Conservation (phyloP, 2,888 invertebrate species). For the Herminia tarsipennalis region DNA sequence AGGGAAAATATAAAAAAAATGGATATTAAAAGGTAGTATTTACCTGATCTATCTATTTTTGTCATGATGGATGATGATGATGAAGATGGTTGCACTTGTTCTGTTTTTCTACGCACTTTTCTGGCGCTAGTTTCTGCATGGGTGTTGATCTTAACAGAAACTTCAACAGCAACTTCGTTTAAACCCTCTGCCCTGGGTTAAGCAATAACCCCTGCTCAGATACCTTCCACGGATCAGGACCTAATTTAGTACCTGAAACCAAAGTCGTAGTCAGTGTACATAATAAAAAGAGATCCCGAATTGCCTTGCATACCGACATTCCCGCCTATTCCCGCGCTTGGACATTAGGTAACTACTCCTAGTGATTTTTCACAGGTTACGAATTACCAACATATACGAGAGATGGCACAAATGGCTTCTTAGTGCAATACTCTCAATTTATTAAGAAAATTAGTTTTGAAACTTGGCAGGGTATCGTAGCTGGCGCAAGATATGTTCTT, state of each 20-base stretch:
- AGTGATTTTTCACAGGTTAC: slow-evolving; percentile 86
- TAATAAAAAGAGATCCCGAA: slow-evolving; percentile 64
- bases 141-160: slow-evolving; percentile 92
- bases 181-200: too few species aligned
- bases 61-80: too few species aligned
- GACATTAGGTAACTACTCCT: slow-evolving; percentile 77
- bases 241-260: slow-evolving; percentile 90
- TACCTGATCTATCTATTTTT: too few species aligned
- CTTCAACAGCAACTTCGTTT: slow-evolving; percentile 89
- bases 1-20: too few species aligned
- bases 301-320: slow-evolving; percentile 89
- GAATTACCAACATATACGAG: slow-evolving; percentile 84
- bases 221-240: slow-evolving; percentile 85
- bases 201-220: slow-evolving; percentile 84
- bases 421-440: slow-evolving; percentile 79
- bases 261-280: slow-evolving; percentile 84
- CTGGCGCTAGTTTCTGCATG: slow-evolving; percentile 87
- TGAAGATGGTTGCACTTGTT: too few species aligned
- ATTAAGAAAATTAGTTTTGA: slow-evolving; percentile 85
- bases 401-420: slow-evolving; percentile 82
- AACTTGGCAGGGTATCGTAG: slow-evolving; percentile 86
- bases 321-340: slow-evolving; percentile 89
- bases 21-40: too few species aligned
- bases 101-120: slow-evolving; percentile 78
- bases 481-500: slow-evolving; percentile 73